phyloP scores from a whole-genome alignment of 2,797 vertebrate species.

The Clamator glandarius region DNA sequence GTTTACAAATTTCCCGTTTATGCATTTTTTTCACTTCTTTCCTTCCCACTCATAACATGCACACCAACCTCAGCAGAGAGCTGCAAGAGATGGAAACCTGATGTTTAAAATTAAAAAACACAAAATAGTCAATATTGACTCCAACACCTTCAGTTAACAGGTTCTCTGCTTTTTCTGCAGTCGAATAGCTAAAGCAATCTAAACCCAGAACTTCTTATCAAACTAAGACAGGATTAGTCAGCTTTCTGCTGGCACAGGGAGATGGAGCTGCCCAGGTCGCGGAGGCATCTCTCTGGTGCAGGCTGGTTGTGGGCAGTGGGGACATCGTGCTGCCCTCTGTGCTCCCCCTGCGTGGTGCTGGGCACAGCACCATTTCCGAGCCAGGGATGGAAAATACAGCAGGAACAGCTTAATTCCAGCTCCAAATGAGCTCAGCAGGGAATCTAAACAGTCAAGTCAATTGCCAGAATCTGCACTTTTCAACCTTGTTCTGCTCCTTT shows the following conservation, averaged over 20 bases:
- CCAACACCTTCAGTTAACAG: not conserved
- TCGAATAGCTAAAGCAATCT: not conserved
- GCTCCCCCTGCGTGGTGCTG: not conserved
- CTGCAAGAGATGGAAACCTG: not conserved
- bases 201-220: not conserved
- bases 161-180: not conserved
- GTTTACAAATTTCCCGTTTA: conserved; percentile 12
- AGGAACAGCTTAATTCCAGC: conserved; percentile 62
- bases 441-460: conserved; percentile 60
- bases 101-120: not conserved
- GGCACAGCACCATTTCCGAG: conserved; percentile 11
- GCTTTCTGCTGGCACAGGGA: not conserved
- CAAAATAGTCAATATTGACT: not conserved
- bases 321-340: not conserved
- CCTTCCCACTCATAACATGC: not conserved
- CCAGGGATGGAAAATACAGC: conserved; percentile 26
- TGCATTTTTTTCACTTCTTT: not conserved
- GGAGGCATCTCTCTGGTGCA: not conserved
- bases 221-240: not conserved
- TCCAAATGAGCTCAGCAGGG: conserved; percentile 66
- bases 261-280: not conserved
- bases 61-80: not conserved
- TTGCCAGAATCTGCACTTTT: conserved; percentile 67
- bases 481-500: conserved; percentile 67
- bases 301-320: not conserved